Conservation (phyloP, 2,888 invertebrate species). For the Ecdyonurus torrentis region DNA sequence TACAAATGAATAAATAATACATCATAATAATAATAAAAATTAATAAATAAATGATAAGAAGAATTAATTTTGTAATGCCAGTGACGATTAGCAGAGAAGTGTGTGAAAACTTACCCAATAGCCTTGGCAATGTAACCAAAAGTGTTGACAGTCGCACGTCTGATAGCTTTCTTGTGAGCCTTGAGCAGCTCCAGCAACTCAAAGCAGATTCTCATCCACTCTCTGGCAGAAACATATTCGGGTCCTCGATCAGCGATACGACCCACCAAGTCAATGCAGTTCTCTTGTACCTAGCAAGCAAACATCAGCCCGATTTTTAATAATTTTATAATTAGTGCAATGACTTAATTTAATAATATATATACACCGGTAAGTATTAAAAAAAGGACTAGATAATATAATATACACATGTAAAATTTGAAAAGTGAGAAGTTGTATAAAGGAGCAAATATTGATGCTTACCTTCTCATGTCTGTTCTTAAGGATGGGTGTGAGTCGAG, state of each 20-base stretch:
- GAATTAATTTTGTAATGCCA: conserved; percentile 4
- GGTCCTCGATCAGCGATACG: conserved; percentile 97
- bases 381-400: no score
- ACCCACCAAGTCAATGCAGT: conserved; percentile 98
- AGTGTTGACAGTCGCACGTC: conserved; percentile 97
- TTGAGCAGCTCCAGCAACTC: conserved; percentile 91
- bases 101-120: conserved; percentile 48
- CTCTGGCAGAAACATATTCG: conserved; percentile 95
- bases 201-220: conserved; percentile 99
- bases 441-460: conserved; percentile 5
- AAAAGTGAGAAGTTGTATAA: neutral
- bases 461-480: conserved; percentile 76
- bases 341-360: no score
- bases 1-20: conserved; percentile 1
- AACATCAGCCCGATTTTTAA: conserved; percentile 2
- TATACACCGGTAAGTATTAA: no score
- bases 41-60: conserved; percentile 5
- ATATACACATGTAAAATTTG: no score
- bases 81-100: no score
- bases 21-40: conserved; percentile 8
- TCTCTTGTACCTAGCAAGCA: conserved; percentile 77
- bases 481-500: conserved; percentile 90
- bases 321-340: neutral
- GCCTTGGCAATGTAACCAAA: conserved; percentile 99
- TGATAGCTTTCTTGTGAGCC: conserved; percentile 98